phyloP scores from a whole-genome alignment of 2,888 invertebrate species.

The Plebejus anna region DNA sequence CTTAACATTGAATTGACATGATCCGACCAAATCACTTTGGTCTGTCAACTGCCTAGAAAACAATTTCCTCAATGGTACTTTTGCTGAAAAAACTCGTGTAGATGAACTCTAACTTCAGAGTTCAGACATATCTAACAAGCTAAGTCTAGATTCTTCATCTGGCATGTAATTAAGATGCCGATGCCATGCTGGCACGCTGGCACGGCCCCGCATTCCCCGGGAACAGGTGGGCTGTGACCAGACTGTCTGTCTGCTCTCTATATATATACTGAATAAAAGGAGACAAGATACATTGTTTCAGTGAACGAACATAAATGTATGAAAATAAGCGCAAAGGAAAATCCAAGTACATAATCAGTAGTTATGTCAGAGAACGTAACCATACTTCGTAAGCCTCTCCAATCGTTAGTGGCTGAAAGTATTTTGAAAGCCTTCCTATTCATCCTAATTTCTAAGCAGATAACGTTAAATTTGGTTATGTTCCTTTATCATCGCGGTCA shows the following conservation, averaged over 20 bases:
- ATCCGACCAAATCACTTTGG: no score
- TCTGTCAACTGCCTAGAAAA: no score
- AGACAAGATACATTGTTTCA: background rate
- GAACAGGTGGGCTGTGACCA: constrained; percentile 26
- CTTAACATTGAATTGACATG: no score
- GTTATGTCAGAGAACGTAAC: no score
- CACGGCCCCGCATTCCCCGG: constrained; percentile 11
- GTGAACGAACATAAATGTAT: background rate
- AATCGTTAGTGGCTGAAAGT: no score
- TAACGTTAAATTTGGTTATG: no score
- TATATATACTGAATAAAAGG: background rate
- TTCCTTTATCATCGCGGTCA: no score
- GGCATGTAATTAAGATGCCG: constrained; percentile 25
- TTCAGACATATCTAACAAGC: background rate
- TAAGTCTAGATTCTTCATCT: background rate
- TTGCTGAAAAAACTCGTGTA: background rate
- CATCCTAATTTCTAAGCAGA: no score
- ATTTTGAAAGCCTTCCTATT: no score
- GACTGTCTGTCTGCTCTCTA: constrained; percentile 21
- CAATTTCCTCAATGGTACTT: no score
- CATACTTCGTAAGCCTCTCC: no score
- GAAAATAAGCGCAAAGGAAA: background rate
- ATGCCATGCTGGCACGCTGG: background rate
- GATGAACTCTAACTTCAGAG: background rate
- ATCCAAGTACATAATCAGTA: no score